These are phyloP conservation scores for Enteromius trimaculatus DNA, from an alignment of 2,797 vertebrate genomes.

Conservation along the genomic window DNA sequence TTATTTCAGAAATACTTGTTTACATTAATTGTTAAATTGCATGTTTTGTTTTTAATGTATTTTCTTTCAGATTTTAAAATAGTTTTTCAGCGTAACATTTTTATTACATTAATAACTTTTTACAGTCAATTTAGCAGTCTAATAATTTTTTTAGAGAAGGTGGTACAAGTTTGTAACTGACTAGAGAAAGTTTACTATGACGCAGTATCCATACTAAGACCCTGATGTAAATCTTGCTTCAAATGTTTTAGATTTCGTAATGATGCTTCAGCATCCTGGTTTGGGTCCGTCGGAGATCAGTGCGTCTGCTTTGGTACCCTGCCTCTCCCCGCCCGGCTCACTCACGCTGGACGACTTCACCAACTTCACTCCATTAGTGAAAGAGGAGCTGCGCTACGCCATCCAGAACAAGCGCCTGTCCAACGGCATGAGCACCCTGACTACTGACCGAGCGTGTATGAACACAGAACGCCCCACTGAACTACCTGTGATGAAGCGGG, in stretches of 20 bases:
- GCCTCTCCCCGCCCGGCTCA: conserved; percentile 88
- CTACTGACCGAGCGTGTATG: conserved; percentile 80
- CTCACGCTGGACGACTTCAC: conserved; percentile 94
- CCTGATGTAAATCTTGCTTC: background rate
- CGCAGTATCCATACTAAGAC: background rate
- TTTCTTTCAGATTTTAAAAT: background rate
- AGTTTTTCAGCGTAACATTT: background rate
- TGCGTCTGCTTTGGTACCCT: conserved; percentile 91
- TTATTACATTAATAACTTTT: background rate
- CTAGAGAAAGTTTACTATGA: background rate
- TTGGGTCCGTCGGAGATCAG: conserved; percentile 92
- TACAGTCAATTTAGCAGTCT: background rate
- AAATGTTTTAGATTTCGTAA: conserved; percentile 68
- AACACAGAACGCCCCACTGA: conserved; percentile 70
- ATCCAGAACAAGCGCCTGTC: conserved; percentile 89
- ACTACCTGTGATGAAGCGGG: conserved; percentile 58
- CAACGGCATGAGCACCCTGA: conserved; percentile 78
- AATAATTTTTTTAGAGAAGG: background rate
- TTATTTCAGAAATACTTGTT: background rate
- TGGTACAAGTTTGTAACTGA: background rate
- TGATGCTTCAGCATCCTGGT: conserved; percentile 95
- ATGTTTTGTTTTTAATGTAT: background rate
- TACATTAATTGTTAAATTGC: background rate
- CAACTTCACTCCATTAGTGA: conserved; percentile 89
- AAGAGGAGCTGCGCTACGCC: conserved; percentile 91